Base-by-base conservation (phyloP, 1,140 invertebrate genomes). In the Drosophila subobscura region DNA sequence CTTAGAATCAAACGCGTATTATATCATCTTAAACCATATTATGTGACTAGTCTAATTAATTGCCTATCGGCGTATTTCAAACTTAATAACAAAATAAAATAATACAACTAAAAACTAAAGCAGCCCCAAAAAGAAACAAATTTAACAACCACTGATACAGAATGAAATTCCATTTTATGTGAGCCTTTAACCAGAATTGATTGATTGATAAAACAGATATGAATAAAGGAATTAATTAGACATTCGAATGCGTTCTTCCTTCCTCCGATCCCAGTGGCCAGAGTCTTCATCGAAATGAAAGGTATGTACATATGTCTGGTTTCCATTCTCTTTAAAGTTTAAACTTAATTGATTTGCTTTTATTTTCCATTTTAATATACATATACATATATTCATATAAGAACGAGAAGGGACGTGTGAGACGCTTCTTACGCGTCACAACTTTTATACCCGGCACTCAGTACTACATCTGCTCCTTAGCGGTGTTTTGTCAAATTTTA, bases 291-390 rank as follows among this genome's bases (percentile, higher is more conserved):
- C 2, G 4, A 12, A 37, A 37, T 12, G 3, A 37, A 37, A 37
- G 33, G 33, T 37, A 37, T 12, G 33, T 37, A 37, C 10, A 8
- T 37, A 37, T 12, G 33, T 37, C 33, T 37, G 10, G 3, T 37
- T 37, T 4, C 16, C 29, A 12, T 22, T 22, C 14, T 37, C 16
- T 5, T 52, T 27, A 20, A 60, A 25, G 37, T 58, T 47, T 79
- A 80, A 85, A 86, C 81, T 86, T 86, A 86, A 86, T 86, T 88
- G 78, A 88, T 88, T 88, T 83, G 56, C 75, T 72, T 88, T 88
- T 88, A 79, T 88, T 88, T 83, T 63, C 41, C 77, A 76, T 64
- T 78, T 81, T 72, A 75, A 56, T 68, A 88, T 86, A 78, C 53
- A 72, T 80, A 71, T 78, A 70, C 56, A 64, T 72, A 70, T 77